Evolutionary conservation across 2,888 invertebrate genomes (phyloP).

Genomic region (Andrena bucephala): DNA sequence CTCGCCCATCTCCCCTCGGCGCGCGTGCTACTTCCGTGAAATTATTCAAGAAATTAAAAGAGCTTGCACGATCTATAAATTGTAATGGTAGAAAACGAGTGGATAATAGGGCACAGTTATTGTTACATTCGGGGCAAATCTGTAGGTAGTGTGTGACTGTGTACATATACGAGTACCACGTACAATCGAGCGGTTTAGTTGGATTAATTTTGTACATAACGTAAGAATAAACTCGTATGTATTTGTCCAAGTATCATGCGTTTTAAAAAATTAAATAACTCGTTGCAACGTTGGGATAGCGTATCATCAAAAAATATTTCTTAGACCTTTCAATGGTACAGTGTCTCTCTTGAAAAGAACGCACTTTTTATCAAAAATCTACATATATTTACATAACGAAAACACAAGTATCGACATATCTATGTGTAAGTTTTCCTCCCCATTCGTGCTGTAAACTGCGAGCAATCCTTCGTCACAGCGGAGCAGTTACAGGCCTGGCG

Average conservation of each 20-base stretch:
- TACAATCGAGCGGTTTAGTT: conserved; percentile 7
- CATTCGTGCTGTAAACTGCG: conserved; percentile 33
- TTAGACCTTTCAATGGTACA: conserved; percentile 15
- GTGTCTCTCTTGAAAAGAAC: conserved; percentile 33
- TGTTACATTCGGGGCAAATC: not conserved
- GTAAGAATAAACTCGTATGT: conserved; percentile 30
- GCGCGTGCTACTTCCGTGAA: not conserved
- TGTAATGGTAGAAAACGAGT: conserved; percentile 1
- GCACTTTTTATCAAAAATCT: conserved; percentile 49
- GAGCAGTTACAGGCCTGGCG: conserved; percentile 45
- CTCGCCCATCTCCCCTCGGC: not conserved
- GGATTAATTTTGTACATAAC: conserved; percentile 22
- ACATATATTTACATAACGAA: conserved; percentile 66
- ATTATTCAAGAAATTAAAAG: conserved; percentile 2
- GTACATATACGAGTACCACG: not conserved
- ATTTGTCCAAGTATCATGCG: conserved; percentile 1
- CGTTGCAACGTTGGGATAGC: conserved; percentile 35
- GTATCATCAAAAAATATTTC: conserved; percentile 50
- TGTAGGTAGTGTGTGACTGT: not conserved
- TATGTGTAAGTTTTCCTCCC: conserved; percentile 14
- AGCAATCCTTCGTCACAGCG: conserved; percentile 40
- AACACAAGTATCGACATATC: conserved; percentile 28
- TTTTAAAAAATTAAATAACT: conserved; percentile 17
- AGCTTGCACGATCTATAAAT: conserved; percentile 13
- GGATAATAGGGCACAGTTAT: conserved; percentile 20